Conservation (phyloP, 2,888 invertebrate species). For the Epistrophella euchroma region DNA sequence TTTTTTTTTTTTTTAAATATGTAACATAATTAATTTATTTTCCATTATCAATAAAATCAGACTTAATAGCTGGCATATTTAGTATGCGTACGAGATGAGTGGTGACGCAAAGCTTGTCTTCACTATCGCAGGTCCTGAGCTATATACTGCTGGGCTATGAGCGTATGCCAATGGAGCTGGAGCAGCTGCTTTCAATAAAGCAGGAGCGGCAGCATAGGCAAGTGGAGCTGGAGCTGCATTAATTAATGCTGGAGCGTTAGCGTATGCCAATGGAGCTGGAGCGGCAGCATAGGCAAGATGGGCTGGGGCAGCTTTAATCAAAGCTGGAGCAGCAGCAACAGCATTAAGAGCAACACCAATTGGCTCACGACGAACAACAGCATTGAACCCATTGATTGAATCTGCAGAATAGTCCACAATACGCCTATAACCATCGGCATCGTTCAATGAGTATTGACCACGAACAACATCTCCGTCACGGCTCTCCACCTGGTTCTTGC, state of each 20-base stretch:
- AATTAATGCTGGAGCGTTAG: slow-evolving; percentile 21
- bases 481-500: slow-evolving; percentile 66
- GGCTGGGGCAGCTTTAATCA: slow-evolving; percentile 1
- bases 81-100: slow-evolving; percentile 82
- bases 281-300: neutral
- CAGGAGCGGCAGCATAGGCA: slow-evolving; percentile 31
- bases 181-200: neutral
- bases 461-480: slow-evolving; percentile 66
- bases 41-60: slow-evolving; percentile 27
- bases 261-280: slow-evolving; percentile 15
- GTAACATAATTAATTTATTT: slow-evolving; percentile 32
- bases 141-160: slow-evolving; percentile 77
- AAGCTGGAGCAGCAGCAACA: slow-evolving; percentile 10
- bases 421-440: slow-evolving; percentile 70
- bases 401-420: slow-evolving; percentile 68
- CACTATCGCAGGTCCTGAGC: slow-evolving; percentile 80
- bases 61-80: slow-evolving; percentile 50
- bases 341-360: slow-evolving; percentile 42
- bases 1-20: too few relatives aligned
- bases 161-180: slow-evolving; percentile 3
- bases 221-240: slow-evolving; percentile 18
- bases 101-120: slow-evolving; percentile 82
- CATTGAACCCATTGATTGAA: slow-evolving; percentile 66
- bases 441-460: slow-evolving; percentile 68
- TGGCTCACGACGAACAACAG: slow-evolving; percentile 66